These are phyloP conservation scores for Spatulosminthurus flaviceps DNA, from an alignment of 2,888 invertebrate genomes.

Conservation along the genomic window DNA sequence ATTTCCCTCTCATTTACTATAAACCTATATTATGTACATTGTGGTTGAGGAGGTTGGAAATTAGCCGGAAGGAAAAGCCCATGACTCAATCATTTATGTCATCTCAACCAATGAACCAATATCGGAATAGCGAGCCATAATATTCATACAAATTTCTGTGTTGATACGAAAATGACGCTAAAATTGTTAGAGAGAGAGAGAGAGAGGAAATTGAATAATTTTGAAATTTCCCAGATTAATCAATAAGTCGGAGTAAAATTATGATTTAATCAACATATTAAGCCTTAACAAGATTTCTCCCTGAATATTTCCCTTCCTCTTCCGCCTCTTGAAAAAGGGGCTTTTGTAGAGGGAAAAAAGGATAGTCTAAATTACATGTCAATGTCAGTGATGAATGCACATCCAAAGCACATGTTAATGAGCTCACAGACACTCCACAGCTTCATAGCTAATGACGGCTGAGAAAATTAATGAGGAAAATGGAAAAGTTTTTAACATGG, in stretches of 20 bases:
- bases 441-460: background rate
- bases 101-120: no score
- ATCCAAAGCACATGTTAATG: background rate
- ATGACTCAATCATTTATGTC: no score
- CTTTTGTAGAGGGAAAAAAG: background rate
- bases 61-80: no score
- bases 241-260: background rate
- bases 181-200: no score
- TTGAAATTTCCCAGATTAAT: background rate
- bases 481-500: constrained; percentile 18
- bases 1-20: no score
- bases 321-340: background rate
- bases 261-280: background rate
- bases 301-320: background rate
- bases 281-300: background rate
- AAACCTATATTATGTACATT: no score
- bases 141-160: background rate
- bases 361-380: background rate
- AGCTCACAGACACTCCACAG: background rate
- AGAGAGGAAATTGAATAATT: background rate
- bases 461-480: constrained; percentile 14
- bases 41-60: no score
- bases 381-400: background rate
- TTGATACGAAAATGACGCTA: no score
- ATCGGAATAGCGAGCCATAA: no score